Percentiles rank a stretch among this genome's conserved stretches.
phyloP scores from a whole-genome alignment of 2,888 invertebrate species.

The Calameuta filiformis region DNA sequence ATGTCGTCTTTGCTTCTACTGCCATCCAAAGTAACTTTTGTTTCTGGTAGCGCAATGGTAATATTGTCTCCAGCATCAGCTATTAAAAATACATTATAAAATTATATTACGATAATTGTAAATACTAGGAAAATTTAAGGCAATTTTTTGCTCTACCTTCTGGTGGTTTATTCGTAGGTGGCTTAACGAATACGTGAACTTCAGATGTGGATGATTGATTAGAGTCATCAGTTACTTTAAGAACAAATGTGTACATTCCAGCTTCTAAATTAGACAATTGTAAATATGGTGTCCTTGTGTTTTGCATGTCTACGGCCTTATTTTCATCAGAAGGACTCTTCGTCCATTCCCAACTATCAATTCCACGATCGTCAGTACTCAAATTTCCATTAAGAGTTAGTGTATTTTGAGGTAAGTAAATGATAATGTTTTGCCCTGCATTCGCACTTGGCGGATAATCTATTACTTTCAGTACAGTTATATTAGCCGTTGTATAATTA shows the following conservation, averaged over 20 bases:
- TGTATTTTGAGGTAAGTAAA: slow-evolving; percentile 88
- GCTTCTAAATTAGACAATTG: slow-evolving; percentile 90
- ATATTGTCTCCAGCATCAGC: slow-evolving; percentile 69
- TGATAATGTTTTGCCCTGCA: slow-evolving; percentile 89
- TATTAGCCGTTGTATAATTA: slow-evolving; percentile 87
- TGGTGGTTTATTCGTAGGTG: slow-evolving; percentile 87
- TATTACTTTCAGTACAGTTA: slow-evolving; percentile 88
- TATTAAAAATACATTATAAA: slow-evolving; percentile 43
- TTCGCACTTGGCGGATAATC: slow-evolving; percentile 97
- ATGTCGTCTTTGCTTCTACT: slow-evolving; percentile 85
- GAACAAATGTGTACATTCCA: slow-evolving; percentile 92
- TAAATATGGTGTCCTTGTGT: slow-evolving; percentile 89
- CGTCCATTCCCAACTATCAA: slow-evolving; percentile 96
- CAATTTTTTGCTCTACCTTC: slow-evolving; percentile 73
- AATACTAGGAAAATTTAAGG: neutral
- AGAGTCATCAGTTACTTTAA: slow-evolving; percentile 92
- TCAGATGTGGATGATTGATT: slow-evolving; percentile 89
- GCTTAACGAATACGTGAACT: slow-evolving; percentile 93
- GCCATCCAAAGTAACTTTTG: slow-evolving; percentile 84
- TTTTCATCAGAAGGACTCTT: slow-evolving; percentile 88
- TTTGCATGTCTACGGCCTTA: slow-evolving; percentile 96
- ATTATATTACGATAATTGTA: neutral
- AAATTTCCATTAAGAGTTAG: slow-evolving; percentile 89
- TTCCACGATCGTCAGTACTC: slow-evolving; percentile 93
- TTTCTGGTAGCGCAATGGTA: slow-evolving; percentile 86